These are phyloP conservation scores for Malachius bipustulatus DNA, from an alignment of 2,888 invertebrate genomes.

Conservation along the genomic window DNA sequence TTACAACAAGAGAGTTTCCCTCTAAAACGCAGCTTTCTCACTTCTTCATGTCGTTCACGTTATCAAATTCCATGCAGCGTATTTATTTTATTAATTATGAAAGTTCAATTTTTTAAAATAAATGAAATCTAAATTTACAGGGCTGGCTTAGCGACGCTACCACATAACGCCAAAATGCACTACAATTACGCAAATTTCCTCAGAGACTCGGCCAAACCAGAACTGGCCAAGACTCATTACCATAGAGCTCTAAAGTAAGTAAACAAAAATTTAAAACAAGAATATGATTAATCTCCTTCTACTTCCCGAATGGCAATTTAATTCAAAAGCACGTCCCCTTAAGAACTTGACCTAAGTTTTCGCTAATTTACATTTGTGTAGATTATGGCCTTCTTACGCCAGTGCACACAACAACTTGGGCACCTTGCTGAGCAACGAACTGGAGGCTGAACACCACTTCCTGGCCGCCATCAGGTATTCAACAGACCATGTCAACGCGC, in stretches of 20 bases:
- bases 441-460: constrained; percentile 66
- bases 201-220: constrained; percentile 60
- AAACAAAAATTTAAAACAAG: no score
- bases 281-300: no score
- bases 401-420: constrained; percentile 83
- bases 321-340: no score
- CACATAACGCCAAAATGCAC: constrained; percentile 82
- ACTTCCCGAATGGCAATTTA: no score
- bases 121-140: constrained; percentile 40
- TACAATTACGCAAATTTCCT: constrained; percentile 83
- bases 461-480: constrained; percentile 60
- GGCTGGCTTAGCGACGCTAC: constrained; percentile 65
- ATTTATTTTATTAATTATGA: not conserved
- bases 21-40: no score
- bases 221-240: constrained; percentile 66
- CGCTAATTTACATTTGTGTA: no score
- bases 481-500: constrained; percentile 68
- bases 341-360: no score
- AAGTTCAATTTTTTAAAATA: not conserved
- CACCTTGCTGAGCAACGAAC: constrained; percentile 55
- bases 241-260: constrained; percentile 65
- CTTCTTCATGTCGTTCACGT: no score
- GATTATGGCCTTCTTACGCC: constrained; percentile 74
- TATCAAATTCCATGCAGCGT: no score
- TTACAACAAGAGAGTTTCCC: no score